These are phyloP conservation scores for Cisticola juncidis DNA, from an alignment of 2,113 vertebrate species.

Conservation along the genomic window DNA sequence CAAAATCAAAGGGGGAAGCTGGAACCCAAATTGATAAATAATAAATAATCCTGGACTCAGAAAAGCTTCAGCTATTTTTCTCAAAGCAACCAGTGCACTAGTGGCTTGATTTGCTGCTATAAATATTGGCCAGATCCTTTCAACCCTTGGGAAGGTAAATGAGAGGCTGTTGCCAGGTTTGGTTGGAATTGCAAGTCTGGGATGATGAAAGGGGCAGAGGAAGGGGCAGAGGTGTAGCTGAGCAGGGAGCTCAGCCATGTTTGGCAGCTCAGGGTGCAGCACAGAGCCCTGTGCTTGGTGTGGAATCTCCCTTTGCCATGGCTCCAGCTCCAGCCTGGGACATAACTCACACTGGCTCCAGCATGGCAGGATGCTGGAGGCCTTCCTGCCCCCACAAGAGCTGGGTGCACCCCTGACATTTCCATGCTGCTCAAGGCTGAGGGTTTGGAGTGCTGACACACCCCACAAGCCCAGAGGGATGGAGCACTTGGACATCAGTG, in stretches of 20 bases:
- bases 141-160: slow-evolving; percentile 17
- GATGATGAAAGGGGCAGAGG: slow-evolving; percentile 3
- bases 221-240: not conserved
- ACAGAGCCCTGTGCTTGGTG: not conserved
- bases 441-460: accelerated
- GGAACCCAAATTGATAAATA: slow-evolving; percentile 1
- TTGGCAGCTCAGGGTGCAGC: not conserved
- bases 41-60: not conserved
- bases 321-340: not conserved
- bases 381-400: not conserved
- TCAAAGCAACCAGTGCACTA: not conserved
- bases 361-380: not conserved
- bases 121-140: slow-evolving; percentile 30
- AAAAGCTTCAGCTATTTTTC: slow-evolving; percentile 34
- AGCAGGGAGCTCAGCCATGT: not conserved
- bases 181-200: not conserved
- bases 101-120: not conserved
- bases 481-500: not conserved
- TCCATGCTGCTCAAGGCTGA: not conserved
- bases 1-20: not conserved
- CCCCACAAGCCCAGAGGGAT: accelerated
- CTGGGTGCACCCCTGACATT: not conserved
- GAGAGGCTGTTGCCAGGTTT: not conserved
- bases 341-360: not conserved
- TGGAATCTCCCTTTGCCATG: not conserved